Base-by-base conservation (phyloP, 1,140 invertebrate genomes). In the Gonatopus flavifemur region DNA sequence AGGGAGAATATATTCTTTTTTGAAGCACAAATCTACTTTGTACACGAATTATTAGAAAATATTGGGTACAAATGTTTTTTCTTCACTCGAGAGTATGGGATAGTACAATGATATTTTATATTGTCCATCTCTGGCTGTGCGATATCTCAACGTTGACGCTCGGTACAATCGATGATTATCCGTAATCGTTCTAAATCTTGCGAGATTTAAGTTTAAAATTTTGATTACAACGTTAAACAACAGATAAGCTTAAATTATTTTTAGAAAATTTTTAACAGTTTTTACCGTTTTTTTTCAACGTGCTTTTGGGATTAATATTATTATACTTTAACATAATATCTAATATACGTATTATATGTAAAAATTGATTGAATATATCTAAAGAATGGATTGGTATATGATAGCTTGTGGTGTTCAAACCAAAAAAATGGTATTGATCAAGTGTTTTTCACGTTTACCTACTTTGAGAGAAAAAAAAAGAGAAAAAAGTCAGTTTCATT, bases 271-370 rank as follows among this genome's bases (percentile, higher is more conserved):
- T 62, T 61, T 62, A 46, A 49, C 46, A 50, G 49, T 48, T 31
- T 42, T 52, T n/a, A n/a, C 32, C 40, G 52, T 50, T 52, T 28
- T 9, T 59, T 49, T 52, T 59, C 49, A 51, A 41, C 42, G 47
- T 57, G 55, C 56, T 51, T 41, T 60, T 25, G 35, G 57, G 48
- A 54, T 61, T 44, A 37, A 40, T 55, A 50, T 43, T 48, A 59
- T 54, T 57, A 60, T 57, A 54, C 49, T 46, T 46, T 35, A n/a
- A n/a, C n/a, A n/a, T n/a, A n/a, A n/a, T n/a, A n/a, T n/a, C n/a
- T n/a, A n/a, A n/a, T n/a, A n/a, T n/a, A n/a, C n/a, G 47, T 52
- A 50, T 37, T 62, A 62, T 53, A 55, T 61, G 31, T 55, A 55
- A 55, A 48, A 31, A 39, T 19, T 44, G 52, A 49, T 53, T 52